phyloP scores from a whole-genome alignment of 2,113 vertebrate species.

The Sitta europaea region DNA sequence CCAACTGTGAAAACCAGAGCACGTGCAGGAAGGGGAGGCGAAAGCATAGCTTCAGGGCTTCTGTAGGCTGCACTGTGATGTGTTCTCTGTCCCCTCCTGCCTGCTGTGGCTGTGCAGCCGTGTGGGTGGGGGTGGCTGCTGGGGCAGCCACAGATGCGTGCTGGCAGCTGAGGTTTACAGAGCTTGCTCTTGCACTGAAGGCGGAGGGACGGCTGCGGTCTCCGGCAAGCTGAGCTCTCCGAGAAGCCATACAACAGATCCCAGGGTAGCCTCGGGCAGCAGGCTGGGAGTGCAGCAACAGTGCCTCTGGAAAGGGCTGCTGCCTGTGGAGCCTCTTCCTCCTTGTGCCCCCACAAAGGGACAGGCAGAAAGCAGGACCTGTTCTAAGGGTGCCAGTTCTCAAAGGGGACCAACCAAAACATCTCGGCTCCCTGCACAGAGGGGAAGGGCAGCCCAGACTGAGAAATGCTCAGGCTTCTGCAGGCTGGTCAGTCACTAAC shows the following conservation, averaged over 20 bases:
- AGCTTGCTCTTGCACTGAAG: not conserved
- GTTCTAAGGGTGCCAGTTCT: not conserved
- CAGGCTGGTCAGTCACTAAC: not conserved
- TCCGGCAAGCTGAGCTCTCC: not conserved
- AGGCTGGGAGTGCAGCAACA: not conserved
- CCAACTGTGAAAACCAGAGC: not conserved
- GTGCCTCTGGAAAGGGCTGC: not conserved
- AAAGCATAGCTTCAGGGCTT: not conserved
- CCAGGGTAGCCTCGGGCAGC: not conserved
- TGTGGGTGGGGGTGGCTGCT: not conserved
- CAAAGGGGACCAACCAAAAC: not conserved
- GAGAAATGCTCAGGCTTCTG: not conserved
- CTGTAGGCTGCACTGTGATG: not conserved
- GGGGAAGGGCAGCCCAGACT: not conserved
- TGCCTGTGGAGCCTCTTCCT: not conserved
- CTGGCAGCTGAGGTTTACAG: not conserved
- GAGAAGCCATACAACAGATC: not conserved
- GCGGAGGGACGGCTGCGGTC: not conserved
- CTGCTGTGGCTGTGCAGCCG: not conserved
- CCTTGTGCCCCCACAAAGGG: not conserved
- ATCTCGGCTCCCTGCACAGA: rapidly evolving
- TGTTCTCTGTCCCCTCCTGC: not conserved
- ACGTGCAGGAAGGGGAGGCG: not conserved
- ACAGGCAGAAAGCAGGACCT: rapidly evolving
- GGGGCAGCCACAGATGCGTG: not conserved